Evolutionary conservation across 37 sponge, comb jelly and placozoan genomes (phyloP), one percentile per base, ranked within the genome.

Genomic region (Axinella damicornis): DNA sequence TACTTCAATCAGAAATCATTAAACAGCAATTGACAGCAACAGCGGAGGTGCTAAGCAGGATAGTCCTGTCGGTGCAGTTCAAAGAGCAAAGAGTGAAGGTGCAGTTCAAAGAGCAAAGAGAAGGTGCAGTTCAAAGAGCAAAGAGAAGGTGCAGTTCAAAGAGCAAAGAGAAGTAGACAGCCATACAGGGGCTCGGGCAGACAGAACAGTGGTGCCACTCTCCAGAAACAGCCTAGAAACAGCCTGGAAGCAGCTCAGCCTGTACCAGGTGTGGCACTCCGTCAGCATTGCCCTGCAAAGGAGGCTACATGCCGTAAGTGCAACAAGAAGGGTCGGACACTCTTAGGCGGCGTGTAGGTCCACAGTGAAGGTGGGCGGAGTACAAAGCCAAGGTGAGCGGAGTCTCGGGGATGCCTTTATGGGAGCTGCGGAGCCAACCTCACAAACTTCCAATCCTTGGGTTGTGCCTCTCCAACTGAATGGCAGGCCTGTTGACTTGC

Each of bases 211-310:
- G 46, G 46, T 9, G 46, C 46, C 46, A 46, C 46, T 46, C 46
- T n/a, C n/a, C n/a, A n/a, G n/a, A n/a, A n/a, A n/a, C 46, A 46
- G 46, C 46, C n/a, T n/a, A 46, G 46, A 46, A 46, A 46, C 46
- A 46, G 46, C 46, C 46, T 46, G 46, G 46, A 4, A 46, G 46
- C 46, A 46, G 9, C 46, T 9, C 46, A 12, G 53, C 53, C 6
- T 77, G 63, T 40, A 22, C 63, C n/a, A 59, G 63, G 36, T 77
- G 77, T 77, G 77, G 77, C 38, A 61, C 20, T 60, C 30, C 61
- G 77, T 31, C 35, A 31, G 16, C 61, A 61, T 38, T 77, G 62
- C 38, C 77, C 77, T 34, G 77, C 77, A 17, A 77, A 35, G 39
- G 38, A 77, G 31, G 77, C 63, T 25, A 32, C 22, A 59, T 60